phyloP scores from a whole-genome alignment of 2,113 vertebrate genomes.

The Myotis brandtii region DNA sequence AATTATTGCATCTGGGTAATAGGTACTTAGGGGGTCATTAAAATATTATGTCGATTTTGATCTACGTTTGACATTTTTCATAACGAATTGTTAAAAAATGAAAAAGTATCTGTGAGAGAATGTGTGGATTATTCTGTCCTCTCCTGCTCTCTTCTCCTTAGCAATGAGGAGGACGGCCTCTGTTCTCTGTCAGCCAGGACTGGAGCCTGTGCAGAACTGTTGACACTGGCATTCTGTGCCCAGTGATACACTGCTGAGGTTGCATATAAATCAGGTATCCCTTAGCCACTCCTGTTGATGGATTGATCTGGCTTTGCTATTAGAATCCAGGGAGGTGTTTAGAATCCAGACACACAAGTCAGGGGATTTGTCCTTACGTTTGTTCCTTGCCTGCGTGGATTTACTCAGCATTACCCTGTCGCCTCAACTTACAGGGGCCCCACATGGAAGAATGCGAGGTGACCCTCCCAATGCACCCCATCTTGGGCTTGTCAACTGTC shows the following conservation, averaged over 20 bases:
- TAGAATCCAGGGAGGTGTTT: not conserved
- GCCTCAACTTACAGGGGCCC: not conserved
- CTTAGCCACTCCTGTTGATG: not conserved
- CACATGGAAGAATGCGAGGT: not conserved
- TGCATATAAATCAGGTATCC: conserved; percentile 2
- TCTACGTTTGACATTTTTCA: conserved; percentile 18
- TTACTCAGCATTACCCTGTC: not conserved
- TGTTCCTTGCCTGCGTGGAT: not conserved
- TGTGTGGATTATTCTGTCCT: not conserved
- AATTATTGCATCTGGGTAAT: not conserved
- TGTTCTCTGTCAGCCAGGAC: not conserved
- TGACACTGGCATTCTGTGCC: not conserved
- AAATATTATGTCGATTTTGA: not conserved
- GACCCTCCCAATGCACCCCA: not conserved
- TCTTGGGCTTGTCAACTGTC: conserved; percentile 31
- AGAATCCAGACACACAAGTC: conserved; percentile 34
- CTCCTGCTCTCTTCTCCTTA: not conserved
- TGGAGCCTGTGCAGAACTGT: not conserved
- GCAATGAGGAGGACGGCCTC: not conserved
- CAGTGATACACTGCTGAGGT: not conserved
- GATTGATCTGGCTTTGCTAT: not conserved
- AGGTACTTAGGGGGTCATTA: not conserved
- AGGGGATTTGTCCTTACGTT: conserved; percentile 25
- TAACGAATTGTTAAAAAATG: not conserved
- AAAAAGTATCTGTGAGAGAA: not conserved